Conservation (phyloP, 2,797 vertebrate genomes). For the Lerista edwardsae region DNA sequence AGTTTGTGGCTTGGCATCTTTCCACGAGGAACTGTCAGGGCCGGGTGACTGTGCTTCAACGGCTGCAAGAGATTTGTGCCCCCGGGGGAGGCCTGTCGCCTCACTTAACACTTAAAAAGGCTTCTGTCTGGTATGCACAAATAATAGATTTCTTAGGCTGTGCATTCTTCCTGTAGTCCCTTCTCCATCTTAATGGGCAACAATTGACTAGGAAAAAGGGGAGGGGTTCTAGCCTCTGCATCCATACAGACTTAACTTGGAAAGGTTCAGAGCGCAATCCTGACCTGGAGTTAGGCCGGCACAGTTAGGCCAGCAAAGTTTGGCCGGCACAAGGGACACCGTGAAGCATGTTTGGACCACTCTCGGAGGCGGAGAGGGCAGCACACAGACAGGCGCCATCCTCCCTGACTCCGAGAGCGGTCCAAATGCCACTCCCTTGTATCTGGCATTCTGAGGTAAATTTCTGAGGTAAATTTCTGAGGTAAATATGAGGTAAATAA, state of each 20-base stretch:
- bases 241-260: neutral
- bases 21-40: neutral
- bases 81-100: slow-evolving; percentile 6
- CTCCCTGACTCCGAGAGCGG: too few relatives aligned
- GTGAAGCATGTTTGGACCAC: too few relatives aligned
- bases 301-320: too few relatives aligned
- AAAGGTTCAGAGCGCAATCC: neutral
- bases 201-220: neutral
- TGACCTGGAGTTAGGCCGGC: too few relatives aligned
- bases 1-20: neutral
- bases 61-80: slow-evolving; percentile 18
- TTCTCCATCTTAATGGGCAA: neutral
- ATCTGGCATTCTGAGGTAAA: too few relatives aligned
- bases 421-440: too few relatives aligned
- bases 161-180: neutral
- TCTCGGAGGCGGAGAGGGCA: too few relatives aligned
- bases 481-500: too few relatives aligned
- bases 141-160: slow-evolving; percentile 2
- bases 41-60: neutral
- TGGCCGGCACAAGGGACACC: too few relatives aligned
- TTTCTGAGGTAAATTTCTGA: too few relatives aligned
- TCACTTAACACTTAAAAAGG: slow-evolving; percentile 4
- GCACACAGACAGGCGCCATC: too few relatives aligned
- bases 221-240: neutral
- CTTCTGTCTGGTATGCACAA: neutral